Conservation (phyloP, 53 echinoderm and acorn worm species). For the Astropecten irregularis region DNA sequence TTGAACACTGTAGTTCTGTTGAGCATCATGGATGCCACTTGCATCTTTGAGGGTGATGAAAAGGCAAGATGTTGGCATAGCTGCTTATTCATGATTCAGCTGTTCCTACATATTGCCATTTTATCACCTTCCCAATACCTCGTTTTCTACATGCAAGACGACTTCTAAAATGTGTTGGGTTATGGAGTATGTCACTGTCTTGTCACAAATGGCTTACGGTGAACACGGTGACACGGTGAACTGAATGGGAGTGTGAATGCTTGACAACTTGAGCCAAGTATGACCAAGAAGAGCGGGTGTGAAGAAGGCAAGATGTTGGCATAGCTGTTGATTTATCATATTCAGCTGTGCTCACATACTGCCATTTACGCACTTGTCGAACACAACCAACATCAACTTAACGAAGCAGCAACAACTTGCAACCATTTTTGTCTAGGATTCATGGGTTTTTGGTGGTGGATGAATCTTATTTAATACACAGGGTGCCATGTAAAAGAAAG, state of each 20-base stretch:
- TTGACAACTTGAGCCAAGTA: neutral
- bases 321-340: slow-evolving; percentile 54
- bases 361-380: slow-evolving; percentile 76
- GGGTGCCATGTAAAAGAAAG: neutral
- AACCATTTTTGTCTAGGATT: neutral
- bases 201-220: neutral
- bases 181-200: neutral
- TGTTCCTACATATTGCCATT: slow-evolving; percentile 91
- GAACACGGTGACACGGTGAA: neutral
- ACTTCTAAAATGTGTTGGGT: neutral
- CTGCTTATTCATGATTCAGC: slow-evolving; percentile 67
- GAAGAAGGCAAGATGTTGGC: slow-evolving; percentile 78
- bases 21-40: neutral
- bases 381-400: neutral
- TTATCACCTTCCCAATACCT: neutral
- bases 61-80: slow-evolving; percentile 93
- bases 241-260: neutral
- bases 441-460: neutral
- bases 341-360: slow-evolving; percentile 82
- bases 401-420: no score
- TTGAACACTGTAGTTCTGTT: no score
- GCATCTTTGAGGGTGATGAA: slow-evolving; percentile 6
- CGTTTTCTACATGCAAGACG: no score
- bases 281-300: neutral
- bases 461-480: neutral